These are phyloP conservation scores for Lagenorhynchus albirostris DNA, from an alignment of 2,113 vertebrate genomes.

Conservation along the genomic window DNA sequence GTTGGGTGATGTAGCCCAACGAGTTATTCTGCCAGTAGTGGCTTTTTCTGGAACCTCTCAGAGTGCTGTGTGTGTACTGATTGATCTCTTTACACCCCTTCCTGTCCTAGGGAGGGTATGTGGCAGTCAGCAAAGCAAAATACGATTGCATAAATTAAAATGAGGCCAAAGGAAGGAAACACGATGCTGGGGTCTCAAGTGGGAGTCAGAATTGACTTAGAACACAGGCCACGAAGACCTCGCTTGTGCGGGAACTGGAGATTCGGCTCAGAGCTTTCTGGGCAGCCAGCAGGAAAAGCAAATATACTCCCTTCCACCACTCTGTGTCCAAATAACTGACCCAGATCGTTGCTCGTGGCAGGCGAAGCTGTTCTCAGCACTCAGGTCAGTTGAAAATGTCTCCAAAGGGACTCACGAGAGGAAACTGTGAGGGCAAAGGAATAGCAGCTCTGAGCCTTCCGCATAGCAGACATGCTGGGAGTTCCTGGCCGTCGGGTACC, in stretches of 20 bases:
- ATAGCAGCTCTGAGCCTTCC: fast-evolving
- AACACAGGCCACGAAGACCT: not conserved
- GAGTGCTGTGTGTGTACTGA: not conserved
- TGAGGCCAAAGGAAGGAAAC: not conserved
- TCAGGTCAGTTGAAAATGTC: not conserved
- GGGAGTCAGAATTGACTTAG: not conserved
- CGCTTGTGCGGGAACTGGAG: fast-evolving
- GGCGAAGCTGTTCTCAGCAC: not conserved
- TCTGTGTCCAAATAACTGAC: not conserved
- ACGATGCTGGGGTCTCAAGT: fast-evolving
- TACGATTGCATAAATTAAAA: fast-evolving
- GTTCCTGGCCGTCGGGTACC: not conserved
- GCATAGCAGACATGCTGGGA: fast-evolving
- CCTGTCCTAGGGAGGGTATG: not conserved
- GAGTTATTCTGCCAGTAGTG: not conserved
- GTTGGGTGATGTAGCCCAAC: fast-evolving
- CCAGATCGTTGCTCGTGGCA: not conserved
- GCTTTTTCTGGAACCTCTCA: not conserved
- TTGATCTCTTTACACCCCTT: not conserved
- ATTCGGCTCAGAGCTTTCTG: not conserved
- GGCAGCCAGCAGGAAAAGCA: not conserved
- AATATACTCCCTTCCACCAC: not conserved
- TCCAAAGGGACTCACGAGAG: not conserved
- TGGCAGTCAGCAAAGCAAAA: not conserved
- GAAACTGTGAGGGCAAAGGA: not conserved